phyloP scores from a whole-genome alignment of 2,797 vertebrate species.

The Lagodon rhomboides region DNA sequence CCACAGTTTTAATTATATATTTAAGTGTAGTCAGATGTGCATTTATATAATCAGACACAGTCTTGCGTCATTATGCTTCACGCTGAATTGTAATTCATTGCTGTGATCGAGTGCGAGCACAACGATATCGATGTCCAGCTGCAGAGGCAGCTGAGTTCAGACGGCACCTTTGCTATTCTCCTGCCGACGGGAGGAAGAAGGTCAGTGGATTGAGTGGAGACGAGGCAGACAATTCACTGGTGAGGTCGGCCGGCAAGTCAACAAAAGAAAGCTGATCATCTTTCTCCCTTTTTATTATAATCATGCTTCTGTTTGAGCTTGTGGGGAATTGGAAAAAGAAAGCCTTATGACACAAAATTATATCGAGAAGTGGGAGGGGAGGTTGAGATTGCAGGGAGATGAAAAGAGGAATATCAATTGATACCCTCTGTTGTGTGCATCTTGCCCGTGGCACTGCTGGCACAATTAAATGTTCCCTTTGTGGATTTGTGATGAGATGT shows the following conservation, averaged over 20 bases:
- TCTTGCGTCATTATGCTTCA: neutral
- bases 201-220: conserved; percentile 69
- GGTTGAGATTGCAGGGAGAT: conserved; percentile 53
- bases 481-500: conserved; percentile 64
- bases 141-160: conserved; percentile 47
- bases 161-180: conserved; percentile 52
- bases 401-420: conserved; percentile 55
- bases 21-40: neutral
- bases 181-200: conserved; percentile 58
- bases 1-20: neutral
- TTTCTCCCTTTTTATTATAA: conserved; percentile 45
- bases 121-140: conserved; percentile 54
- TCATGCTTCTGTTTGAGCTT: conserved; percentile 37
- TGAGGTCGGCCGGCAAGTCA: conserved; percentile 43
- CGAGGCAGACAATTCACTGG: conserved; percentile 63
- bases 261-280: conserved; percentile 51
- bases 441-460: conserved; percentile 51
- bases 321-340: conserved; percentile 17
- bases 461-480: conserved; percentile 45
- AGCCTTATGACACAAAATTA: conserved; percentile 23
- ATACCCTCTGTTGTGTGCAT: conserved; percentile 42
- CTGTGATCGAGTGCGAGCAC: conserved; percentile 45
- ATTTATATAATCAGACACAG: neutral
- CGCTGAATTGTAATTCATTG: conserved; percentile 47
- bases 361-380: conserved; percentile 17